A percentile compares a stretch with the other conserved stretches of the same genome.
These are phyloP conservation scores for Poeciliopsis retropinna DNA, from an alignment of 2,113 vertebrate genomes.

Conservation along the genomic window DNA sequence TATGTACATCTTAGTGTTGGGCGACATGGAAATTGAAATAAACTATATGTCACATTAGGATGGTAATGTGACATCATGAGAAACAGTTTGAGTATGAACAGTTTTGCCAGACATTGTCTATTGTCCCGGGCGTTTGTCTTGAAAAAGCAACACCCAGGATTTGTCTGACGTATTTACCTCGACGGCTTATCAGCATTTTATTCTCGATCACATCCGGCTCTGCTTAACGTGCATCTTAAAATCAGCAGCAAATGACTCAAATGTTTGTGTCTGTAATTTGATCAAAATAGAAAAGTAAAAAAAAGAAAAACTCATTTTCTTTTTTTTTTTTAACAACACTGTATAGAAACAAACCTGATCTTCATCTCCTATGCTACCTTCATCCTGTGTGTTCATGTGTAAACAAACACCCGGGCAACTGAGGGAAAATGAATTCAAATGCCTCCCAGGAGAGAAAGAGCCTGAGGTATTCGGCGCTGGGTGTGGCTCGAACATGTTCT, in stretches of 20 bases:
- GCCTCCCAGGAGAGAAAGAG: slow-evolving; percentile 20
- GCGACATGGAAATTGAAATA: too few relatives aligned
- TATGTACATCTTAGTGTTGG: too few relatives aligned
- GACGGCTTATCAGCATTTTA: neutral
- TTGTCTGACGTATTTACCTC: neutral
- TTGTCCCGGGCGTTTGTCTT: neutral
- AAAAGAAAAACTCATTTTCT: too few relatives aligned
- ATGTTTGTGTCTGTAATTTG: neutral
- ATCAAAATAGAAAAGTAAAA: neutral
- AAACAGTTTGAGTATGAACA: neutral
- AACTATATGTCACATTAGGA: neutral
- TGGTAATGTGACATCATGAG: neutral
- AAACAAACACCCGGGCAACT: neutral
- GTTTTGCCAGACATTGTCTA: too few relatives aligned
- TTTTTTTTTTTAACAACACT: slow-evolving; percentile 2
- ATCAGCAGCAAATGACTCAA: neutral
- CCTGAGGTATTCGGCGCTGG: slow-evolving; percentile 9
- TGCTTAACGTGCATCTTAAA: neutral
- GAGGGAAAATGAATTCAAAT: slow-evolving; percentile 1
- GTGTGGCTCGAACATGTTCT: slow-evolving; percentile 63
- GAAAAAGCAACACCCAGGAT: neutral
- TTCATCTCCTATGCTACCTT: slow-evolving; percentile 5
- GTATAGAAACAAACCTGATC: slow-evolving; percentile 16
- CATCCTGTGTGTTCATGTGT: neutral
- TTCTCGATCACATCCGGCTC: neutral